A percentile compares a stretch with the other conserved stretches of the same genome.
Evolutionary conservation across 2,888 invertebrate genomes (phyloP).

Genomic region (Zhuqinia jingwanae): DNA sequence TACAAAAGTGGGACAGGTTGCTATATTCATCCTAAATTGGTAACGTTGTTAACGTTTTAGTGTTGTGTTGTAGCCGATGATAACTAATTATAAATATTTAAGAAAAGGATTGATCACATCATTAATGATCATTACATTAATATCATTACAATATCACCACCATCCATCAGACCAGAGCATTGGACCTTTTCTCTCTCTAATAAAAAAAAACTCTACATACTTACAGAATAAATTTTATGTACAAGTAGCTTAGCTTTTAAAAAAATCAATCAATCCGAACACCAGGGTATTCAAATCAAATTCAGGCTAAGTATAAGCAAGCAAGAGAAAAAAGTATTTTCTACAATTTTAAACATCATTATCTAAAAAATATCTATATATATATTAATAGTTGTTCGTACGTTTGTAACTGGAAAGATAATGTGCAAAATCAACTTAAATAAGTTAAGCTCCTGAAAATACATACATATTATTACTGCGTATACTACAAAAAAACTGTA

Average conservation of each 20-base stretch:
- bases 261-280: constrained; percentile 45
- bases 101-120: background rate
- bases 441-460: too few relatives aligned
- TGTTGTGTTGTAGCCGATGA: too few relatives aligned
- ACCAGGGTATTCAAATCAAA: constrained; percentile 38
- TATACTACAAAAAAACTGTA: too few relatives aligned
- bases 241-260: background rate
- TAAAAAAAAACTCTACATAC: background rate
- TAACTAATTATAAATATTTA: too few relatives aligned
- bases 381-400: background rate
- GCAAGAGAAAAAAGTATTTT: background rate
- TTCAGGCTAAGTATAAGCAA: background rate
- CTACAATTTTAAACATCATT: background rate
- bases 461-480: too few relatives aligned
- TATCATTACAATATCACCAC: background rate
- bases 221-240: too few relatives aligned
- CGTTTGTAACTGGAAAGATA: too few relatives aligned
- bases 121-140: background rate
- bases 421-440: too few relatives aligned
- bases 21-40: too few relatives aligned
- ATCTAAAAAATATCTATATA: background rate
- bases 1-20: too few relatives aligned
- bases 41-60: too few relatives aligned
- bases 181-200: constrained; percentile 10
- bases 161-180: constrained; percentile 26